phyloP scores from a whole-genome alignment of 1,140 invertebrate species.

The Euborellia annulipes region DNA sequence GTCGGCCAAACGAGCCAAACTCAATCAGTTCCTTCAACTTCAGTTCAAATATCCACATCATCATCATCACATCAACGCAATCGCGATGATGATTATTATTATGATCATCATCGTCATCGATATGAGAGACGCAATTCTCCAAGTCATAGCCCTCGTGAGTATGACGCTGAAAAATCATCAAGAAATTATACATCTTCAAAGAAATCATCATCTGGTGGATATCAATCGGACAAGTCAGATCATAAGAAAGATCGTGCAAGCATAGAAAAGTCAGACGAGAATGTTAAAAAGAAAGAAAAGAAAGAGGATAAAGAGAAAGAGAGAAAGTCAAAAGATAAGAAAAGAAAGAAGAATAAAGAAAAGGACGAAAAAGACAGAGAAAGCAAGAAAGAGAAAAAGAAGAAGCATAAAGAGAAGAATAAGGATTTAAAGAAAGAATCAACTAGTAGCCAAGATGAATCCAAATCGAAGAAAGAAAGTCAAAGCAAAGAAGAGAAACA shows the following conservation, averaged over 20 bases:
- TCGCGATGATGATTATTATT: too few species aligned
- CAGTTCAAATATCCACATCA: too few species aligned
- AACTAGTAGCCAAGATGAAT: too few species aligned
- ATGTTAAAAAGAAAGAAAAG: conserved; percentile 27
- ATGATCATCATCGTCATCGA: too few species aligned
- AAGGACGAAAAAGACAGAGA: conserved; percentile 16
- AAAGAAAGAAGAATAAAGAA: conserved; percentile 28
- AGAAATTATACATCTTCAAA: conserved; percentile 22
- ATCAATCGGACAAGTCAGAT: conserved; percentile 27
- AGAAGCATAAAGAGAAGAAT: conserved; percentile 13
- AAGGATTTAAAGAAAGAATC: conserved; percentile 7
- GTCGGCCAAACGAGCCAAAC: too few species aligned
- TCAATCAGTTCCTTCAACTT: too few species aligned
- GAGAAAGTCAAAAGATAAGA: conserved; percentile 30
- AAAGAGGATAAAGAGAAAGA: conserved; percentile 22
- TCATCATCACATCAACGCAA: too few species aligned
- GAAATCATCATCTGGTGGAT: conserved; percentile 14
- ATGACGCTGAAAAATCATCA: too few species aligned
- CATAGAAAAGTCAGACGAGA: conserved; percentile 17
- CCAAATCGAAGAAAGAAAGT: conserved; percentile 10
- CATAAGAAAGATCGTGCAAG: conserved; percentile 1
- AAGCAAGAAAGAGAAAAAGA: conserved; percentile 19
- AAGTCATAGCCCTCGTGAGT: too few species aligned
- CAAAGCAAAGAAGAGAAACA: conserved; percentile 12
- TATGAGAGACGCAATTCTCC: too few species aligned